phyloP scores from a whole-genome alignment of 2,797 vertebrate species.

The Epinephelus awoara region DNA sequence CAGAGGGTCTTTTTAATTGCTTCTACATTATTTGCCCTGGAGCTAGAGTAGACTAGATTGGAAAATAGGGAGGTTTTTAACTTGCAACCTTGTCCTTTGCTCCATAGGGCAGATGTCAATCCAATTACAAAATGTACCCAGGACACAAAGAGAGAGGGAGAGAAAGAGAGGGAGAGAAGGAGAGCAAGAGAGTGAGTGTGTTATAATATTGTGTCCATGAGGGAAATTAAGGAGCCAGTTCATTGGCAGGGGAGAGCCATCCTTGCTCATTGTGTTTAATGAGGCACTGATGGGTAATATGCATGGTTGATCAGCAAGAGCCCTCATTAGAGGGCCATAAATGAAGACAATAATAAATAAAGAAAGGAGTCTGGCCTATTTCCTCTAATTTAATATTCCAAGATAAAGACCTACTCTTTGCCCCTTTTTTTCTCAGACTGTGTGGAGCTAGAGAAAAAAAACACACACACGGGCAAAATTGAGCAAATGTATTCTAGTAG shows the following conservation, averaged over 20 bases:
- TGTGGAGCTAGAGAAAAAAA: slow-evolving; percentile 49
- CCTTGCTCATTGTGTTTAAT: slow-evolving; percentile 87
- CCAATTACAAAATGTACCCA: slow-evolving; percentile 72
- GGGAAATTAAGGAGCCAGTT: slow-evolving; percentile 88
- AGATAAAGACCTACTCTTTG: slow-evolving; percentile 82
- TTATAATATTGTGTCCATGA: slow-evolving; percentile 85
- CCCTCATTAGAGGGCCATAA: slow-evolving; percentile 87
- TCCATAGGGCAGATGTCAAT: slow-evolving; percentile 71
- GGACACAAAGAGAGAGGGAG: slow-evolving; percentile 37
- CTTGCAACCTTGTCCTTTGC: slow-evolving; percentile 70
- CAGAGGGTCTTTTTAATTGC: slow-evolving; percentile 69
- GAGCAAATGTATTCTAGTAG: slow-evolving; percentile 41
- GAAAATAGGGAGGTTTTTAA: slow-evolving; percentile 69
- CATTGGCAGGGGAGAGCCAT: slow-evolving; percentile 85
- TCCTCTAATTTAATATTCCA: slow-evolving; percentile 87
- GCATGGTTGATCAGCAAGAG: slow-evolving; percentile 87
- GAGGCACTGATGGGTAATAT: slow-evolving; percentile 89
- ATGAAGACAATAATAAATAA: slow-evolving; percentile 87
- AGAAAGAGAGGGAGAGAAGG: slow-evolving; percentile 26
- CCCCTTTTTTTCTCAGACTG: slow-evolving; percentile 67
- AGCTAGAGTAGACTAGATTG: slow-evolving; percentile 50
- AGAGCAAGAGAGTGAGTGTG: slow-evolving; percentile 45
- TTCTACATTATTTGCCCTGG: slow-evolving; percentile 60
- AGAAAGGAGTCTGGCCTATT: slow-evolving; percentile 82
- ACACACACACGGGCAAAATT: slow-evolving; percentile 43